phyloP scores from a whole-genome alignment of 64 coral and sea anemone species.

The Anthopleura sola region DNA sequence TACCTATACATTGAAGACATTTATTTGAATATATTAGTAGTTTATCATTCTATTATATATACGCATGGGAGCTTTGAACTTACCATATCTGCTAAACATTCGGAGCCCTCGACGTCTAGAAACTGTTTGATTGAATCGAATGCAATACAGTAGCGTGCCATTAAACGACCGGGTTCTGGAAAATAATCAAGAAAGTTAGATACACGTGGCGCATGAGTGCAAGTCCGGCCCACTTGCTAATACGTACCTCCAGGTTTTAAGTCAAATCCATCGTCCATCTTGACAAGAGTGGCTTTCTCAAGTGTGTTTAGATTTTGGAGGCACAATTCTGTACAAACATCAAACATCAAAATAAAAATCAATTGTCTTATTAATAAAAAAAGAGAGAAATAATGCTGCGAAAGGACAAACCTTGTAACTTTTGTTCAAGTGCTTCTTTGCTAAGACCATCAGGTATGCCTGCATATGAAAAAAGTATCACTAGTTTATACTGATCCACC shows the following conservation, averaged over 20 bases:
- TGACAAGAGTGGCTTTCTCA: slow-evolving; percentile 68
- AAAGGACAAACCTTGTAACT: slow-evolving; percentile 74
- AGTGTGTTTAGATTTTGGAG: slow-evolving; percentile 89
- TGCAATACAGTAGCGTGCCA: slow-evolving; percentile 96
- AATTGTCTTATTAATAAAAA: too few relatives aligned
- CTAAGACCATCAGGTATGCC: slow-evolving; percentile 87
- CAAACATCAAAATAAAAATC: too few relatives aligned
- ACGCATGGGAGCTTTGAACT: neutral
- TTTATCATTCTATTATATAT: too few relatives aligned
- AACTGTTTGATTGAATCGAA: slow-evolving; percentile 94
- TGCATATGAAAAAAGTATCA: slow-evolving; percentile 15
- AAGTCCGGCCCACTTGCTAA: neutral
- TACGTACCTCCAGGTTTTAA: slow-evolving; percentile 64
- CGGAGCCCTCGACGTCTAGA: slow-evolving; percentile 62
- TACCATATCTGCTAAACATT: slow-evolving; percentile 78
- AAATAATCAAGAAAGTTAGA: too few relatives aligned
- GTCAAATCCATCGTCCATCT: slow-evolving; percentile 97
- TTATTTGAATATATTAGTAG: neutral
- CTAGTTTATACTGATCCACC: neutral
- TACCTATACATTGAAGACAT: slow-evolving; percentile 32
- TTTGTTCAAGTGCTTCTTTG: slow-evolving; percentile 81
- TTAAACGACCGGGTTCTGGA: slow-evolving; percentile 79
- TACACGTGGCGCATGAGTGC: too few relatives aligned
- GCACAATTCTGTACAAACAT: slow-evolving; percentile 69
- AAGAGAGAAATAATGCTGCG: too few relatives aligned